Conservation (phyloP, 2,888 invertebrate genomes). For the Lathronympha strigana region DNA sequence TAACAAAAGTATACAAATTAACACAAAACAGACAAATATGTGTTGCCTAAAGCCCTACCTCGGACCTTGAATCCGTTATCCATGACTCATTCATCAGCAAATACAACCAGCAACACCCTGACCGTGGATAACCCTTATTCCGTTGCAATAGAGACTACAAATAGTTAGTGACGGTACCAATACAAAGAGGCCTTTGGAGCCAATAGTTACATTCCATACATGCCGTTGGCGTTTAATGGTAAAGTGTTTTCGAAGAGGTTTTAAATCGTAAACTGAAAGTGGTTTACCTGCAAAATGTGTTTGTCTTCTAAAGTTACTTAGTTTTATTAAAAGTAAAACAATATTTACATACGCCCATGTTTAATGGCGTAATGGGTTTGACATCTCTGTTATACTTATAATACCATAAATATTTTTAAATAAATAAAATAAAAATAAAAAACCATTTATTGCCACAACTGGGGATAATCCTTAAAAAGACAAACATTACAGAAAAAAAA, state of each 20-base stretch:
- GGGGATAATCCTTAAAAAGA: too few species aligned
- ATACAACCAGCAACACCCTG: neutral
- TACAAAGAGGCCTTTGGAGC: conserved; percentile 37
- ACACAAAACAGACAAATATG: conserved; percentile 17
- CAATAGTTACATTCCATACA: conserved; percentile 33
- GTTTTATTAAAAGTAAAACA: neutral
- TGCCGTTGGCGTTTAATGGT: conserved; percentile 31
- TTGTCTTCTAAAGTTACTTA: neutral
- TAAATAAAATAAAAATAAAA: too few species aligned
- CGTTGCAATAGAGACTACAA: neutral
- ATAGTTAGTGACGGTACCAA: neutral
- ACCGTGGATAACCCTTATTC: neutral
- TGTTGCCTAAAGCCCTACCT: conserved; percentile 36
- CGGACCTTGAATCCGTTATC: conserved; percentile 41
- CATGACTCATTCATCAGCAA: conserved; percentile 39
- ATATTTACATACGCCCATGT: neutral
- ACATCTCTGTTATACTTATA: neutral
- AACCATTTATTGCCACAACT: too few species aligned
- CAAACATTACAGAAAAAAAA: too few species aligned
- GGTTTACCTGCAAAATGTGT: neutral
- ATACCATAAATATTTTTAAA: too few species aligned
- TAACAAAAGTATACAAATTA: too few species aligned
- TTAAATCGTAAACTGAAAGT: neutral
- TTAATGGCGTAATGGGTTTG: neutral
- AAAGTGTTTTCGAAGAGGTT: conserved; percentile 17